These are phyloP conservation scores for Rhingia rostrata DNA, from an alignment of 2,888 invertebrate genomes.

Conservation along the genomic window DNA sequence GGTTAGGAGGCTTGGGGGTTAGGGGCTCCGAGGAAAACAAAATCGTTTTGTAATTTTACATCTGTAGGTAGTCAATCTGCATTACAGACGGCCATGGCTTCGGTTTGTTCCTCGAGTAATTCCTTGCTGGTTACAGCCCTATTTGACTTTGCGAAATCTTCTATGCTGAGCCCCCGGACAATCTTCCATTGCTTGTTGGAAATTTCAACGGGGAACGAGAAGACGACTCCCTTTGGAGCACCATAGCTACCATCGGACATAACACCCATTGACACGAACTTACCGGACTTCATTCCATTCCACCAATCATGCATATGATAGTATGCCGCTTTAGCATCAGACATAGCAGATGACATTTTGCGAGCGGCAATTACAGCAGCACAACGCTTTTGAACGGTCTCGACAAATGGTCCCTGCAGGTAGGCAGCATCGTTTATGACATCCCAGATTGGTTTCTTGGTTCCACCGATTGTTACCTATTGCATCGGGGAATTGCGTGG, in stretches of 20 bases:
- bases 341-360: constrained; percentile 99
- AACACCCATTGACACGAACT: constrained; percentile 98
- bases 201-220: constrained; percentile 96
- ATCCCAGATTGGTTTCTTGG: constrained; percentile 86
- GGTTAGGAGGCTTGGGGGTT: neutral
- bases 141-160: constrained; percentile 93
- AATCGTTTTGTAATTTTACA: constrained; percentile 79
- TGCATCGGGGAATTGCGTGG: constrained; percentile 98
- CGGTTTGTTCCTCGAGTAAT: constrained; percentile 92
- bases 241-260: constrained; percentile 97
- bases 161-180: constrained; percentile 91
- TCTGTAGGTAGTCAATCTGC: constrained; percentile 87
- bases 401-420: constrained; percentile 91
- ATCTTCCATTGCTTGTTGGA: constrained; percentile 92
- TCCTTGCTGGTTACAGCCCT: constrained; percentile 94
- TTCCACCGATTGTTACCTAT: constrained; percentile 85
- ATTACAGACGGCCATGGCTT: constrained; percentile 91
- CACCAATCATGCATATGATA: constrained; percentile 99
- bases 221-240: constrained; percentile 94
- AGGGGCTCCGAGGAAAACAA: constrained; percentile 49
- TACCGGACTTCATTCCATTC: constrained; percentile 90
- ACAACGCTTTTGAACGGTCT: constrained; percentile 97
- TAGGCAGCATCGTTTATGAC: constrained; percentile 92
- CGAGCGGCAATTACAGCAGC: constrained; percentile 98
- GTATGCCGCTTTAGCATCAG: constrained; percentile 98